phyloP scores from a whole-genome alignment of 2,888 invertebrate genomes.

The Agrotis ipsilon region DNA sequence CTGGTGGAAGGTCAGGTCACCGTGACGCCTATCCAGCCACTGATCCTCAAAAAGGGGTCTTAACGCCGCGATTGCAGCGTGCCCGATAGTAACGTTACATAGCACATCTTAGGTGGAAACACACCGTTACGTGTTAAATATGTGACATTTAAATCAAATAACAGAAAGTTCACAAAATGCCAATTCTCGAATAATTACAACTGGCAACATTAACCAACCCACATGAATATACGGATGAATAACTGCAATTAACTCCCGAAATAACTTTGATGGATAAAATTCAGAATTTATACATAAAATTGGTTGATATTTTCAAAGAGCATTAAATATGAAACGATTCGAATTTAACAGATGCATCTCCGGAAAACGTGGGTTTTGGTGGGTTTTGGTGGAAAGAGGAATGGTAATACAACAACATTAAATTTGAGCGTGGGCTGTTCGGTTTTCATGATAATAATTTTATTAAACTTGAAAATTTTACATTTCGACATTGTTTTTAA shows the following conservation, averaged over 20 bases:
- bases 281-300: not conserved
- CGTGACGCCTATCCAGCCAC: no score
- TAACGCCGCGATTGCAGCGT: no score
- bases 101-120: no score
- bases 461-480: not conserved
- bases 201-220: not conserved
- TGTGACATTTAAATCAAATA: no score
- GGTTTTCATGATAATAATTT: not conserved
- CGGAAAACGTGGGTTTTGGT: slow-evolving; percentile 32
- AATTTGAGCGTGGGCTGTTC: not conserved
- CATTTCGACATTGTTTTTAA: not conserved
- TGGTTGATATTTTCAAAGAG: not conserved
- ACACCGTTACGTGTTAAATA: no score
- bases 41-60: no score
- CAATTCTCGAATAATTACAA: no score
- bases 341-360: slow-evolving; percentile 23
- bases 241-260: not conserved
- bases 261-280: not conserved
- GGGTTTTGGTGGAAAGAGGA: no score
- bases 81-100: no score
- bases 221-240: not conserved
- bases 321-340: not conserved
- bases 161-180: no score
- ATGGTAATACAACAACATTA: not conserved
- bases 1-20: no score